Evolutionary conservation across 2,113 vertebrate species (phyloP).

Genomic region (Talpa occidentalis): DNA sequence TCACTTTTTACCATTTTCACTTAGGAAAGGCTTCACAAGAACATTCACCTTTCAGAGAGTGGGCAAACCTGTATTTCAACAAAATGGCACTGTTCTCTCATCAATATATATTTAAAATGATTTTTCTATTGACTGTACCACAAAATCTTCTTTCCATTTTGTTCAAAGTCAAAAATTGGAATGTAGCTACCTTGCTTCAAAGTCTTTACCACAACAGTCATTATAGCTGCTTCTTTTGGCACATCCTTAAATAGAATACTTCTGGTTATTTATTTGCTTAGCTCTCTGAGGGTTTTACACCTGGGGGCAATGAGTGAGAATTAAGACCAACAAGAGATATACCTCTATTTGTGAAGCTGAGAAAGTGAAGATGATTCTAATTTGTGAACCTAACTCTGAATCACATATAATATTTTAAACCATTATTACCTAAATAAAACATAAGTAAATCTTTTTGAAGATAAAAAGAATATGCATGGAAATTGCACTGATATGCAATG

Average conservation of each 20-base stretch:
- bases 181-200: not conserved
- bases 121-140: not conserved
- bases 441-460: too few relatives aligned
- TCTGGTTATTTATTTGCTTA: not conserved
- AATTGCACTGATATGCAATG: not conserved
- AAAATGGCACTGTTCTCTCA: not conserved
- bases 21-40: not conserved
- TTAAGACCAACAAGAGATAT: too few relatives aligned
- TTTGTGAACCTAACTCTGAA: too few relatives aligned
- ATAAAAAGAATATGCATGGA: not conserved
- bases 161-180: not conserved
- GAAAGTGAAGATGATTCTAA: not conserved
- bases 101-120: not conserved
- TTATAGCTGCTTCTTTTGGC: not conserved
- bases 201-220: not conserved
- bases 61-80: not conserved
- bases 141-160: not conserved
- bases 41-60: not conserved
- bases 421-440: too few relatives aligned
- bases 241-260: not conserved
- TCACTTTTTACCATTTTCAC: not conserved
- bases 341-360: not conserved
- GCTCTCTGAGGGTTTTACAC: not conserved
- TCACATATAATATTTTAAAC: too few relatives aligned
- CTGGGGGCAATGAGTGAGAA: not conserved